Evolutionary conservation across 2,113 vertebrate species (phyloP).

Genomic region (Laticauda colubrina): DNA sequence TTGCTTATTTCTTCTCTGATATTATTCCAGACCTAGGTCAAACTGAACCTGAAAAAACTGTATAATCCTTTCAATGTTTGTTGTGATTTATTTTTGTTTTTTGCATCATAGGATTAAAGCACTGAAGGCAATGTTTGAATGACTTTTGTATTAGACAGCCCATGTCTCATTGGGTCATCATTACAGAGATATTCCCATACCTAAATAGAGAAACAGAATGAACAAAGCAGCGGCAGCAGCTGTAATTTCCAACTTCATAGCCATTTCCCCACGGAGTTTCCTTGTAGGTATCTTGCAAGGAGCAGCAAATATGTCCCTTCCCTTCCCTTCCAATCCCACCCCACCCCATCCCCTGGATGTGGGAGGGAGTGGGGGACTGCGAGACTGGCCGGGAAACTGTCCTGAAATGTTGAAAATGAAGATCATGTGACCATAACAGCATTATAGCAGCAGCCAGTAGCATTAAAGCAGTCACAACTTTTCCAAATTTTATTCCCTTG

Average conservation of each 20-base stretch:
- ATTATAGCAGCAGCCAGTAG: no score
- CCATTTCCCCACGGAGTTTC: neutral
- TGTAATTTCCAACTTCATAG: neutral
- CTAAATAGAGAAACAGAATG: neutral
- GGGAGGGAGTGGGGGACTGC: no score
- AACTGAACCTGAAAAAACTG: slow-evolving; percentile 4
- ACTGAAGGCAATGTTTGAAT: neutral
- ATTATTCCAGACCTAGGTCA: neutral
- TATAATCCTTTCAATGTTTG: slow-evolving; percentile 1
- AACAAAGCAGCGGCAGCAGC: neutral
- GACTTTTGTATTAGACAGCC: neutral
- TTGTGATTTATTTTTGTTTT: slow-evolving; percentile 12
- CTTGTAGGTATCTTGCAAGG: neutral
- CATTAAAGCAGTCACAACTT: no score
- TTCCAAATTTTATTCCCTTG: no score
- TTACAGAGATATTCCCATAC: neutral
- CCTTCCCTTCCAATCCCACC: neutral
- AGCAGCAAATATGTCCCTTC: neutral
- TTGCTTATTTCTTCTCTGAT: neutral
- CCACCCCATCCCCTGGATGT: no score
- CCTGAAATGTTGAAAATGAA: no score
- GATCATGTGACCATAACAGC: no score
- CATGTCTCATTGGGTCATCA: neutral
- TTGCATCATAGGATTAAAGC: neutral
- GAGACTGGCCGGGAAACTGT: no score